A percentile compares a stretch with the other conserved stretches of the same genome.
phyloP scores from a whole-genome alignment of 92 coral and sea anemone genomes.

The Umimayanthus chanpuru region DNA sequence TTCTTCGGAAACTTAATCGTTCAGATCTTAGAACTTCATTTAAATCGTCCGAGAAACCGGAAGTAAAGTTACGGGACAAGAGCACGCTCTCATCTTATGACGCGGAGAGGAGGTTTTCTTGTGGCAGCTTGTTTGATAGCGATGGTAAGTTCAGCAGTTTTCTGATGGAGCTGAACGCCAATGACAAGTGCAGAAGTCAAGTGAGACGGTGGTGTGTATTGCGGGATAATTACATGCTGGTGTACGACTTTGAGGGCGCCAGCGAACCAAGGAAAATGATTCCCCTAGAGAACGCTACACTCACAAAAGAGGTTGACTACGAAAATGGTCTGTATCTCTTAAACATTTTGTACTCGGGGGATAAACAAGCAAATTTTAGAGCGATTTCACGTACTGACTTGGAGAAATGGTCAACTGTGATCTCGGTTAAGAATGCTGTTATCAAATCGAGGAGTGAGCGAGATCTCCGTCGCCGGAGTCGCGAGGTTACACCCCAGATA shows the following conservation, averaged over 20 bases:
- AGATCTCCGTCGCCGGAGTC: conserved; percentile 50
- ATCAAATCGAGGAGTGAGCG: conserved; percentile 73
- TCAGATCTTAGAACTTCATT: conserved; percentile 74
- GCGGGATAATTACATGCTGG: conserved; percentile 64
- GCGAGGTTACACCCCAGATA: conserved; percentile 29
- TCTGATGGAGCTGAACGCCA: conserved; percentile 77
- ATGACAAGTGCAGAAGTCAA: conserved; percentile 80
- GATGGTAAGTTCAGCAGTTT: conserved; percentile 89
- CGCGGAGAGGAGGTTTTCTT: conserved; percentile 67
- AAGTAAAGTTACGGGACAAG: conserved; percentile 67
- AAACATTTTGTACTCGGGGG: conserved; percentile 71
- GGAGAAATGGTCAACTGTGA: conserved; percentile 92
- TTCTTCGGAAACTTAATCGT: conserved; percentile 73
- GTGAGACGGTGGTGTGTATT: conserved; percentile 95
- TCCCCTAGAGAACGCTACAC: conserved; percentile 61
- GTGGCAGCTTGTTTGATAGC: conserved; percentile 85
- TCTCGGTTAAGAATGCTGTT: conserved; percentile 79
- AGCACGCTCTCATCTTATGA: conserved; percentile 3
- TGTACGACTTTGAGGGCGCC: conserved; percentile 73
- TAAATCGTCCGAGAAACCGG: conserved; percentile 72
- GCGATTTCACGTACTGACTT: conserved; percentile 85
- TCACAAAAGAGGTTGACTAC: conserved; percentile 65
- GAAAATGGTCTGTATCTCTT: conserved; percentile 68
- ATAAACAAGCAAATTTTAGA: conserved; percentile 66
- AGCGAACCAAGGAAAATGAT: conserved; percentile 62